These are phyloP conservation scores for Dryococelus australis DNA, from an alignment of 2,888 invertebrate genomes.

Conservation along the genomic window DNA sequence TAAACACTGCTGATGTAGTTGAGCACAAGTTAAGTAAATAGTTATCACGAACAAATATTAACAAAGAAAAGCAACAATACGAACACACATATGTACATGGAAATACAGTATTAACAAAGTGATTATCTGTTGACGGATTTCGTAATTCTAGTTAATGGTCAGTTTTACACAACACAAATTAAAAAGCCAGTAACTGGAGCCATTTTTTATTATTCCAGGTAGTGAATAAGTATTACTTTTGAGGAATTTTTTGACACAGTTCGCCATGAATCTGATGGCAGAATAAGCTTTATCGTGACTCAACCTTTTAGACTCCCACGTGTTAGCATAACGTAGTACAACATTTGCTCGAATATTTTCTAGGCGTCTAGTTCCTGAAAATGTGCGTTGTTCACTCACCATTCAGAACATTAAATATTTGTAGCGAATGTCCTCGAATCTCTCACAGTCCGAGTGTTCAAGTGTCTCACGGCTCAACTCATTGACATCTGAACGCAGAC, in stretches of 20 bases:
- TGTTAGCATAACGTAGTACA: background rate
- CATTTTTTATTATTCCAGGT: background rate
- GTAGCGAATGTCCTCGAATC: background rate
- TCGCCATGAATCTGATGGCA: background rate
- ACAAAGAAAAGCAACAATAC: slow-evolving; percentile 1
- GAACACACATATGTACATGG: background rate
- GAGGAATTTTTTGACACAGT: background rate
- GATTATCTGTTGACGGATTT: slow-evolving; percentile 1
- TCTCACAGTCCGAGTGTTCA: background rate
- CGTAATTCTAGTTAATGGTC: background rate
- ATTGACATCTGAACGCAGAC: background rate
- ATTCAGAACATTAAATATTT: background rate
- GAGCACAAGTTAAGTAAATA: background rate
- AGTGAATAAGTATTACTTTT: background rate
- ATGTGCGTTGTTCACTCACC: background rate
- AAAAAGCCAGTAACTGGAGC: background rate
- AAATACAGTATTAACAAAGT: slow-evolving; percentile 1
- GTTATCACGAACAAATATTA: background rate
- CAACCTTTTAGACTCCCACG: background rate
- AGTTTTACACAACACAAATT: background rate
- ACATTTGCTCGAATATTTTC: background rate
- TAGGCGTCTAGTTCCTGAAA: too few species aligned
- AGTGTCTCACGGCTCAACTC: background rate
- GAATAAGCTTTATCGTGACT: background rate
- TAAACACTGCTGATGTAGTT: background rate